These are phyloP conservation scores for Volucella inflata DNA, from an alignment of 2,888 invertebrate species.

Conservation along the genomic window DNA sequence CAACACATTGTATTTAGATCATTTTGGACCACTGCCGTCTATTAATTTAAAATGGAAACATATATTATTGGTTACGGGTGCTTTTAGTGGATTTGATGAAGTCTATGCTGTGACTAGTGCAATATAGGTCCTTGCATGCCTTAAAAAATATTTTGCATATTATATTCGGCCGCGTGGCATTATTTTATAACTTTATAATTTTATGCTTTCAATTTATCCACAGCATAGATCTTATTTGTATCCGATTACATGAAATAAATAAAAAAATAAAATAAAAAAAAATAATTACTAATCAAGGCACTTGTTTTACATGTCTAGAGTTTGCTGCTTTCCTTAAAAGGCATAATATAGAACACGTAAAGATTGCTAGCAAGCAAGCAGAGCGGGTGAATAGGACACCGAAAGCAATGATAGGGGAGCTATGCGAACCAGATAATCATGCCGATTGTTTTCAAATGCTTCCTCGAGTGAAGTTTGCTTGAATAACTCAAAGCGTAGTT, in stretches of 20 bases:
- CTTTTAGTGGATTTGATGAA: slow-evolving; percentile 44
- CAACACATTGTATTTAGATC: slow-evolving; percentile 80
- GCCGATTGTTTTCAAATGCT: slow-evolving; percentile 32
- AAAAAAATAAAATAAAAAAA: too few relatives aligned
- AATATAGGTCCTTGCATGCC: slow-evolving; percentile 23
- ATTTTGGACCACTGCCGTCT: slow-evolving; percentile 77
- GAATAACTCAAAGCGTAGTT: slow-evolving; percentile 39
- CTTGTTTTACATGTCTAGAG: slow-evolving; percentile 79
- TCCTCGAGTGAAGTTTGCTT: slow-evolving; percentile 18
- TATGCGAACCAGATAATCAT: slow-evolving; percentile 34
- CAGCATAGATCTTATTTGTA: too few relatives aligned
- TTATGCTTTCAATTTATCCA: too few relatives aligned
- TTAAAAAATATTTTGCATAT: slow-evolving; percentile 41
- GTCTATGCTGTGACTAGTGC: slow-evolving; percentile 35
- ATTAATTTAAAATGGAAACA: slow-evolving; percentile 74
- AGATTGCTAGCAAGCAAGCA: slow-evolving; percentile 46
- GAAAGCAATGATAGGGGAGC: slow-evolving; percentile 38
- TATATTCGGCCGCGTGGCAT: slow-evolving; percentile 72
- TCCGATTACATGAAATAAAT: too few relatives aligned
- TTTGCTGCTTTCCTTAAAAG: slow-evolving; percentile 79
- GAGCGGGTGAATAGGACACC: slow-evolving; percentile 54
- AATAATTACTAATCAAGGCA: slow-evolving; percentile 81
- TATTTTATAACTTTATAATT: too few relatives aligned
- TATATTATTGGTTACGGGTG: slow-evolving; percentile 34
- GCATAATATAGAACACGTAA: slow-evolving; percentile 60